A percentile compares a stretch with the other conserved stretches of the same genome.
These are phyloP conservation scores for Cryptoblepharus egeriae DNA, from an alignment of 2,797 vertebrate genomes.

Conservation along the genomic window DNA sequence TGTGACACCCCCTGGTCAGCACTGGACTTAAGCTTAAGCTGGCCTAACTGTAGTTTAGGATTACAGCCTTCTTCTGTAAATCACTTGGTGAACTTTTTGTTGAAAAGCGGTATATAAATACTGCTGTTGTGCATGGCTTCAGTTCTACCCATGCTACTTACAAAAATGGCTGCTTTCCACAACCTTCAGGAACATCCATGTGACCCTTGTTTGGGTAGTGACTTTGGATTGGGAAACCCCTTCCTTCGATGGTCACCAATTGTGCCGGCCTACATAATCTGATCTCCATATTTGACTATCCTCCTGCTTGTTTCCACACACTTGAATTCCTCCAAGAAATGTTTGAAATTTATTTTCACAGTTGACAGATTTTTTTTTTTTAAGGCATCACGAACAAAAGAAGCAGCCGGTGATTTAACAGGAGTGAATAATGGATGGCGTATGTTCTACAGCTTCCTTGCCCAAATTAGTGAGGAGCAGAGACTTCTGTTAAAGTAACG, in stretches of 20 bases:
- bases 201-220: too few relatives aligned
- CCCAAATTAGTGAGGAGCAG: constrained; percentile 27
- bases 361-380: background rate
- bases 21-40: too few relatives aligned
- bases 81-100: too few relatives aligned
- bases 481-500: background rate
- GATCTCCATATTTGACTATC: background rate
- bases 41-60: too few relatives aligned
- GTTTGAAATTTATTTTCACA: background rate
- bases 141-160: too few relatives aligned
- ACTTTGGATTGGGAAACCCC: too few relatives aligned
- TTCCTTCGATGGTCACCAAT: background rate
- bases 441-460: background rate
- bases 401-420: constrained; percentile 11
- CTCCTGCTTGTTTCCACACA: accelerated
- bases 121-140: too few relatives aligned
- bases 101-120: too few relatives aligned
- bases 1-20: too few relatives aligned
- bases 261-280: background rate
- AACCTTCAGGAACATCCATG: too few relatives aligned
- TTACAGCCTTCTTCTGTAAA: too few relatives aligned
- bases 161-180: too few relatives aligned
- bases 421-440: background rate
- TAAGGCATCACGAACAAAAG: background rate
- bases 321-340: background rate